phyloP scores from a whole-genome alignment of 2,888 invertebrate genomes.

The Sinotaia quadrata region DNA sequence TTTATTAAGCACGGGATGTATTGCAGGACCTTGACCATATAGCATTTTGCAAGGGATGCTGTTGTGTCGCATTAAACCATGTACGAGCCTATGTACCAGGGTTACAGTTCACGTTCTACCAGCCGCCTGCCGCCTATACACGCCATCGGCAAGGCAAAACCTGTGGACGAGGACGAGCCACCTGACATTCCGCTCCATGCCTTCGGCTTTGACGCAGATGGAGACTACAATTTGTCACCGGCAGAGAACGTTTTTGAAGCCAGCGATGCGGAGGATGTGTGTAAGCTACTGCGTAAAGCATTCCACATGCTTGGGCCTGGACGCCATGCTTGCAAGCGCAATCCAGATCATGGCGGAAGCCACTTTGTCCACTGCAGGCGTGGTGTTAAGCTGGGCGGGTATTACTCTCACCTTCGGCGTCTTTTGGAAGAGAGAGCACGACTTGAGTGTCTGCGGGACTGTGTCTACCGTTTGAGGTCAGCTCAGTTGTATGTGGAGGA shows the following conservation, averaged over 20 bases:
- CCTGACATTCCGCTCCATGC: constrained; percentile 47
- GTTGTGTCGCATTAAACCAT: constrained; percentile 17
- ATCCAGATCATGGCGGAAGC: constrained; percentile 57
- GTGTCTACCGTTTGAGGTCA: constrained; percentile 47
- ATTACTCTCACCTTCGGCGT: constrained; percentile 58
- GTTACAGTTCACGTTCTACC: constrained; percentile 12
- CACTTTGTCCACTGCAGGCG: constrained; percentile 66
- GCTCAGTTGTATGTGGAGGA: constrained; percentile 62
- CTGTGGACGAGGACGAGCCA: constrained; percentile 59
- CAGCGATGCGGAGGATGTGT: constrained; percentile 57
- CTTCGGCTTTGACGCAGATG: constrained; percentile 42
- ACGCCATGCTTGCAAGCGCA: constrained; percentile 60
- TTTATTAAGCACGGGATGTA: not conserved
- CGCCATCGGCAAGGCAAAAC: constrained; percentile 53
- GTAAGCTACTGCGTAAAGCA: constrained; percentile 50
- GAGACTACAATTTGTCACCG: constrained; percentile 36
- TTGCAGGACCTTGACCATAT: too few relatives aligned
- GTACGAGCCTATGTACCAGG: constrained; percentile 29
- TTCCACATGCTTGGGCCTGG: constrained; percentile 65
- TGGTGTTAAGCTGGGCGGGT: constrained; percentile 51
- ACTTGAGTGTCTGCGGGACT: constrained; percentile 64
- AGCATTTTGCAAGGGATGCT: not conserved
- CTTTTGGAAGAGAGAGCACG: constrained; percentile 61
- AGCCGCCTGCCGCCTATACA: constrained; percentile 54
- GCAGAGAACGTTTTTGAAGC: constrained; percentile 49